Evolutionary conservation across 2,113 vertebrate genomes (phyloP).

Genomic region (Scortum barcoo): DNA sequence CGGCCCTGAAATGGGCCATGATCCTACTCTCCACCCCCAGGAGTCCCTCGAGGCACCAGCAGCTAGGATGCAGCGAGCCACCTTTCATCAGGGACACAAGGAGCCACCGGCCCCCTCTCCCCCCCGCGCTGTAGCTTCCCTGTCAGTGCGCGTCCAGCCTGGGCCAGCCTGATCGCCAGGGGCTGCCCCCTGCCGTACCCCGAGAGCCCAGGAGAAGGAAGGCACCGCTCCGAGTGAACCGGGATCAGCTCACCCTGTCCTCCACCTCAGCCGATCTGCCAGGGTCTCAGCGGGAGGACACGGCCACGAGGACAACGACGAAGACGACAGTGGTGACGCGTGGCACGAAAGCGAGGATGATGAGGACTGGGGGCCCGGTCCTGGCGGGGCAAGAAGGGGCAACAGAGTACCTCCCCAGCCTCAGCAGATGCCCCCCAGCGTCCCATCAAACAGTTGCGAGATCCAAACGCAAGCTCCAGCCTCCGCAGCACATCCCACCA

Average conservation of each 20-base stretch:
- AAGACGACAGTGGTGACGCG: constrained; percentile 76
- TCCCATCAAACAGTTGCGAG: constrained; percentile 58
- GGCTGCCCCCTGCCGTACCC: constrained; percentile 70
- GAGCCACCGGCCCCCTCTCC: constrained; percentile 82
- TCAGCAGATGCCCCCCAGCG: constrained; percentile 63
- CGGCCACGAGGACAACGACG: constrained; percentile 75
- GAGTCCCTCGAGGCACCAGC: constrained; percentile 76
- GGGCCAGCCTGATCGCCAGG: constrained; percentile 81
- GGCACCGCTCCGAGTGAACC: constrained; percentile 72
- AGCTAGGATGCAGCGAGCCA: constrained; percentile 73
- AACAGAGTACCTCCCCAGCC: constrained; percentile 55
- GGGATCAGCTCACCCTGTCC: constrained; percentile 72
- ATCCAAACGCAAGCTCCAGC: constrained; percentile 85
- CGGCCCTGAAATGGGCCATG: constrained; percentile 47
- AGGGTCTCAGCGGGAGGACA: constrained; percentile 41
- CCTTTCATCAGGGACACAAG: constrained; percentile 73
- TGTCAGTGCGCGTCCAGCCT: constrained; percentile 86
- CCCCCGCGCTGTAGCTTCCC: constrained; percentile 84
- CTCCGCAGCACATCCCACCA: constrained; percentile 85
- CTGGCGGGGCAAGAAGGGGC: constrained; percentile 52
- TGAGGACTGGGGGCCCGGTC: constrained; percentile 80
- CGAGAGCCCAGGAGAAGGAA: constrained; percentile 78
- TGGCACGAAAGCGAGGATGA: constrained; percentile 81
- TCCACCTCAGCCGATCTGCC: constrained; percentile 80
- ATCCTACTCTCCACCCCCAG: constrained; percentile 48